These are phyloP conservation scores for Dicyrtoma fusca DNA, from an alignment of 2,888 invertebrate genomes.

Conservation along the genomic window DNA sequence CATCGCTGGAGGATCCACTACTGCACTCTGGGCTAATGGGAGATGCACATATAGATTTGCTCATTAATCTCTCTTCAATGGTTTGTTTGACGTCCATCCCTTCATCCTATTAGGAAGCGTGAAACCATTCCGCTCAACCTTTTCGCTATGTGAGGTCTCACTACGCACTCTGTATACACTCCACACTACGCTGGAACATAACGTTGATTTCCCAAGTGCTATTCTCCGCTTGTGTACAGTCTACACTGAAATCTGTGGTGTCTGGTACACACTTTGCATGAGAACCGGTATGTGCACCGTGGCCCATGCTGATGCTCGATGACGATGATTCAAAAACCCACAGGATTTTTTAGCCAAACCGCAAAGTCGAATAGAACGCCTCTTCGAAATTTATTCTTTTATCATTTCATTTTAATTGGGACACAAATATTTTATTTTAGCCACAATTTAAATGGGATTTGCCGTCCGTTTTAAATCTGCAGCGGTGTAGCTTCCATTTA, in stretches of 20 bases:
- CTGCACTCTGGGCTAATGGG: constrained; percentile 27
- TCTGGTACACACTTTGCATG: background rate
- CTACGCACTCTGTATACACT: background rate
- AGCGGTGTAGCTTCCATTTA: too few relatives aligned
- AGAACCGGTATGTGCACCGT: background rate
- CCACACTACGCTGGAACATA: background rate
- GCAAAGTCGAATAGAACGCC: constrained; percentile 23
- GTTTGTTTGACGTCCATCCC: constrained; percentile 57
- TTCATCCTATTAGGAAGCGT: constrained; percentile 57
- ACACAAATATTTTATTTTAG: background rate
- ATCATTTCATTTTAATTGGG: constrained; percentile 3
- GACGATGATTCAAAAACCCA: background rate
- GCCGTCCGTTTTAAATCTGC: background rate
- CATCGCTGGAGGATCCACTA: background rate
- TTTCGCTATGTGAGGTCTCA: constrained; percentile 44
- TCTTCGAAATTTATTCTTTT: constrained; percentile 17
- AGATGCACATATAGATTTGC: constrained; percentile 40
- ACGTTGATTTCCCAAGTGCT: constrained; percentile 1
- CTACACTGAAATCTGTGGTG: too few relatives aligned
- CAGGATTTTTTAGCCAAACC: constrained; percentile 13
- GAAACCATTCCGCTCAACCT: constrained; percentile 55
- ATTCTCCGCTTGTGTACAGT: background rate
- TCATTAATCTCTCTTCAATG: constrained; percentile 57
- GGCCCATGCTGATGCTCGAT: background rate
- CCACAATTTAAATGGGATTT: background rate